phyloP scores from a whole-genome alignment of 2,888 invertebrate genomes.

The Clitarchus hookeri region DNA sequence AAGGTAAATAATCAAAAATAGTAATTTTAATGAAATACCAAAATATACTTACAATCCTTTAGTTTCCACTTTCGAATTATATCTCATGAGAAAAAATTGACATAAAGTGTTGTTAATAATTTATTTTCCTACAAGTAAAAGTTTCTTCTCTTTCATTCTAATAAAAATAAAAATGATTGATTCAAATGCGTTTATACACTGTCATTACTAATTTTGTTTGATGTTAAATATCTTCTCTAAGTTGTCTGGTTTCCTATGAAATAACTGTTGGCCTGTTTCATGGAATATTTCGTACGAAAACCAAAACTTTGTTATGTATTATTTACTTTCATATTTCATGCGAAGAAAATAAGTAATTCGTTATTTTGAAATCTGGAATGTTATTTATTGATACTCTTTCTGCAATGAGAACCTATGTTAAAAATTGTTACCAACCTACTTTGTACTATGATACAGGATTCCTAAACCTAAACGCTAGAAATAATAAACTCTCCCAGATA shows the following conservation, averaged over 20 bases:
- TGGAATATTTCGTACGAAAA: neutral
- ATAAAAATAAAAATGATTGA: neutral
- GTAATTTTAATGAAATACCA: neutral
- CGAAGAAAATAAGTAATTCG: neutral
- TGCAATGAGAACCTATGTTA: neutral
- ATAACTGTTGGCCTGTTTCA: conserved; percentile 8
- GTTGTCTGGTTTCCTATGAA: conserved; percentile 14
- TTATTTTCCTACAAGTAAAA: neutral
- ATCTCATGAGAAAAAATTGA: neutral
- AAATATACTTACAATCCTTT: conserved; percentile 14
- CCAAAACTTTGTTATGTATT: neutral
- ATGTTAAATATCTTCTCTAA: neutral
- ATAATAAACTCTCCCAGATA: neutral
- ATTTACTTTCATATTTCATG: neutral
- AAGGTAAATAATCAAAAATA: neutral
- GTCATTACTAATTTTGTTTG: neutral
- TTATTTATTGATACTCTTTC: neutral
- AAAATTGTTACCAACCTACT: neutral
- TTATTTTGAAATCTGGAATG: neutral
- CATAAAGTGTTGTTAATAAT: neutral
- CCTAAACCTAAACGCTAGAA: neutral
- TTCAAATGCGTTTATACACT: neutral
- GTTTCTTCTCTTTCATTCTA: neutral
- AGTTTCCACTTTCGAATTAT: neutral
- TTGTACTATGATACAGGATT: conserved; percentile 14